Conservation (phyloP, 2,888 invertebrate genomes). For the Pyralis farinalis region DNA sequence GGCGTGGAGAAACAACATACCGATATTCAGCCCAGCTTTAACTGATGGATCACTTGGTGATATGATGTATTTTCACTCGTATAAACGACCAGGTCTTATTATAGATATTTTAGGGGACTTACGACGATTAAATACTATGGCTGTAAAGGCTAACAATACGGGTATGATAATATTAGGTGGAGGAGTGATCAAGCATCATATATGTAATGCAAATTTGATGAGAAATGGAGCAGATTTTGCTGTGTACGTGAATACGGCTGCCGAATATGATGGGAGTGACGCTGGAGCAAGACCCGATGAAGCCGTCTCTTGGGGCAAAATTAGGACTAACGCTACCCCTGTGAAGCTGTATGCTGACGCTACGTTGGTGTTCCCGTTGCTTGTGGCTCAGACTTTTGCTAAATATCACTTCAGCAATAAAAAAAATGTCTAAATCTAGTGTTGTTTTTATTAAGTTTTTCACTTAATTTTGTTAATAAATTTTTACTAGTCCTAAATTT, state of each 20-base stretch:
- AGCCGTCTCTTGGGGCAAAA: constrained; percentile 99
- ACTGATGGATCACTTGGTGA: constrained; percentile 99
- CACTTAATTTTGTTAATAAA: too few species aligned
- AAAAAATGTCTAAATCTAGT: constrained; percentile 62
- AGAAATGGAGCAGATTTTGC: constrained; percentile 98
- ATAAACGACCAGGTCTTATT: constrained; percentile 93
- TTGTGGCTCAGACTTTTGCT: constrained; percentile 98
- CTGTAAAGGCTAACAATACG: constrained; percentile 94
- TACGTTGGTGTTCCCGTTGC: constrained; percentile 94
- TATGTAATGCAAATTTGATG: constrained; percentile 99
- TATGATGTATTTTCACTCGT: constrained; percentile 99
- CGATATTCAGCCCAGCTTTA: constrained; percentile 97
- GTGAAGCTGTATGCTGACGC: constrained; percentile 98
- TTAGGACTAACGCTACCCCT: constrained; percentile 91
- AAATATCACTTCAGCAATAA: constrained; percentile 81
- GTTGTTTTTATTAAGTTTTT: too few species aligned
- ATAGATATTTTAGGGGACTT: constrained; percentile 97
- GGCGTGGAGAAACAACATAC: constrained; percentile 98
- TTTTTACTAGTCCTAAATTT: too few species aligned
- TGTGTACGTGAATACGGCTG: constrained; percentile 96
- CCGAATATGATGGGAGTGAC: constrained; percentile 98
- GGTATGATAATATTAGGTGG: constrained; percentile 98
- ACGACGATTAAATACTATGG: constrained; percentile 93
- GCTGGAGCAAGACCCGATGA: constrained; percentile 99
- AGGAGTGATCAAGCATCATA: constrained; percentile 99